Percentiles rank a stretch among this genome's conserved stretches.
phyloP scores from a whole-genome alignment of 2,888 invertebrate genomes.

The Drosophila monieri region DNA sequence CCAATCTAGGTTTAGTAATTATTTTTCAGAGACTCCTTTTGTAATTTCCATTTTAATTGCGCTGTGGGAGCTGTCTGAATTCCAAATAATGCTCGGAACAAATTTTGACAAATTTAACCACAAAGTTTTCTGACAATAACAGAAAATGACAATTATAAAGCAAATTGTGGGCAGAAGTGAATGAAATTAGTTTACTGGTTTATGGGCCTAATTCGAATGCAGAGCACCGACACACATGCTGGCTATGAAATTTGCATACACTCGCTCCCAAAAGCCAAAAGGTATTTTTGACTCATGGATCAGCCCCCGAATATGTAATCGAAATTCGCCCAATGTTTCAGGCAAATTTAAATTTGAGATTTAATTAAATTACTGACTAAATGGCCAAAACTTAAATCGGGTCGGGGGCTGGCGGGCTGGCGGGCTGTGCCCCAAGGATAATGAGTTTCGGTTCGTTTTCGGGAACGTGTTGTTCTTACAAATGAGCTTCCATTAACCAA shows the following conservation, averaged over 20 bases:
- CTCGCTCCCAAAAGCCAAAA: slow-evolving; percentile 1
- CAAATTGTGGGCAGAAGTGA: slow-evolving; percentile 38
- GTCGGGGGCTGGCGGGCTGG: not conserved
- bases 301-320: slow-evolving; percentile 33
- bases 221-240: slow-evolving; percentile 31
- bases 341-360: slow-evolving; percentile 54
- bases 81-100: slow-evolving; percentile 2
- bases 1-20: not conserved
- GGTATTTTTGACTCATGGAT: slow-evolving; percentile 19
- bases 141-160: slow-evolving; percentile 46
- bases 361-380: slow-evolving; percentile 66
- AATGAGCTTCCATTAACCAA: slow-evolving; percentile 34
- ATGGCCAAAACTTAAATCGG: slow-evolving; percentile 38
- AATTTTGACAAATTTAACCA: slow-evolving; percentile 38
- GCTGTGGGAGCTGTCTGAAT: not conserved
- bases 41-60: slow-evolving; percentile 7
- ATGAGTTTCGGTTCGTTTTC: not conserved
- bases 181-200: slow-evolving; percentile 61
- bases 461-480: slow-evolving; percentile 36
- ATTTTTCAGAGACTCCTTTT: slow-evolving; percentile 15
- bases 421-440: slow-evolving; percentile 15
- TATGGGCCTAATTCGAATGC: slow-evolving; percentile 48
- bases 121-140: slow-evolving; percentile 44
- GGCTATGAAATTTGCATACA: slow-evolving; percentile 42
- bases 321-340: slow-evolving; percentile 19